phyloP scores from a whole-genome alignment of 1,140 invertebrate genomes.

The Euura saliciscinereae region DNA sequence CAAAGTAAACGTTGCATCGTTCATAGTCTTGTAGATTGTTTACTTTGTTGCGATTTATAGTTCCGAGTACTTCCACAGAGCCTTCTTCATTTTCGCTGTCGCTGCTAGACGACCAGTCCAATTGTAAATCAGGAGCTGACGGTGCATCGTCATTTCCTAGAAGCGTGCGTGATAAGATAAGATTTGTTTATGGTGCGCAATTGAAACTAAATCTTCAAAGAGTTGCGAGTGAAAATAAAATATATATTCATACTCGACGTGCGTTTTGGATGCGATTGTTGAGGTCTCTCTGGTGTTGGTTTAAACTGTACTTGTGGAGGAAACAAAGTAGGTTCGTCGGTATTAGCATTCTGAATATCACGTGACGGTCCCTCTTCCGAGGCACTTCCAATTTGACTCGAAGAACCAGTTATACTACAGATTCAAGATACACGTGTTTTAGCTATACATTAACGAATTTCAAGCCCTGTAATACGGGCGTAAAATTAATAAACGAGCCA shows the following conservation, averaged over 20 bases:
- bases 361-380: conserved; percentile 18
- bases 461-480: neutral
- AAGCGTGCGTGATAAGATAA: conserved; percentile 9
- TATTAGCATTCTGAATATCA: conserved; percentile 18
- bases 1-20: no score
- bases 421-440: conserved; percentile 23
- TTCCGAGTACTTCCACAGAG: conserved; percentile 62
- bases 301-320: conserved; percentile 23
- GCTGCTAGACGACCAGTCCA: conserved; percentile 75
- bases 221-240: conserved; percentile 11
- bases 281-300: conserved; percentile 33
- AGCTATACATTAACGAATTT: neutral
- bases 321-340: conserved; percentile 19
- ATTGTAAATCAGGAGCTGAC: conserved; percentile 77
- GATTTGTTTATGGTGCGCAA: neutral
- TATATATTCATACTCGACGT: conserved; percentile 34
- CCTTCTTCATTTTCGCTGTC: conserved; percentile 66
- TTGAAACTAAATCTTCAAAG: neutral
- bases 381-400: conserved; percentile 25
- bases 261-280: conserved; percentile 34
- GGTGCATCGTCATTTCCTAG: conserved; percentile 60
- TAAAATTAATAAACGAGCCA: neutral
- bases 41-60: conserved; percentile 45
- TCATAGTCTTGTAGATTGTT: neutral
- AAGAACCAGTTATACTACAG: conserved; percentile 35